phyloP scores from a whole-genome alignment of 2,797 vertebrate genomes.

The Hippocampus kuda region DNA sequence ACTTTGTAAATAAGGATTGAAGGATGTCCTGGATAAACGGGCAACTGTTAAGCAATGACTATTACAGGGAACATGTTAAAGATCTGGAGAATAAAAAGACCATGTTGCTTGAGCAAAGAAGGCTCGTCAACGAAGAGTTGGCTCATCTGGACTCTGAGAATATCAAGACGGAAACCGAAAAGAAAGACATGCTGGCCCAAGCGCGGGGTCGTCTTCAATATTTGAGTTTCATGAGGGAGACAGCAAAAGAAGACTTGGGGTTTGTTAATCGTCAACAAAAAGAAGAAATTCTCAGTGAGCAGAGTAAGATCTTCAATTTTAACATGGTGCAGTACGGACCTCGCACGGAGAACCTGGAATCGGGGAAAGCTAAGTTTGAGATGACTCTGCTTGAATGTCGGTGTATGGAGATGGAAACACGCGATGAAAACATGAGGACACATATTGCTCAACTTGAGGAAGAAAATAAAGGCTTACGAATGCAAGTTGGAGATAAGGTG shows the following conservation, averaged over 20 bases:
- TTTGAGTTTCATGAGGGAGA: neutral
- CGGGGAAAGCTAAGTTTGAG: neutral
- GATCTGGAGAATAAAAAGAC: slow-evolving; percentile 1
- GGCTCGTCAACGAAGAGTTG: neutral
- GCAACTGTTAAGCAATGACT: neutral
- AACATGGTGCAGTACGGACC: neutral
- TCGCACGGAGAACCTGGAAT: neutral
- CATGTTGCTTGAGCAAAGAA: slow-evolving; percentile 1
- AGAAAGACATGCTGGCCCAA: neutral
- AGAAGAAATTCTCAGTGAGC: slow-evolving; percentile 6
- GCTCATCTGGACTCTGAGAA: slow-evolving; percentile 2
- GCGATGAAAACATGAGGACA: neutral
- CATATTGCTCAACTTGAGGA: neutral
- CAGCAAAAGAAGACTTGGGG: neutral
- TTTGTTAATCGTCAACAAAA: neutral
- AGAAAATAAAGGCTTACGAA: neutral
- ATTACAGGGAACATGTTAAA: neutral
- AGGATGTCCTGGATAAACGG: slow-evolving; percentile 6
- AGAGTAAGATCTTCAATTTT: neutral
- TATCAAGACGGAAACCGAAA: neutral
- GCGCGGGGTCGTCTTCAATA: neutral
- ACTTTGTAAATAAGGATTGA: slow-evolving; percentile 1
- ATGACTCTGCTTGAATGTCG: slow-evolving; percentile 3
- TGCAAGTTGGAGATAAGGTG: neutral
- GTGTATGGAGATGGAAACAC: slow-evolving; percentile 3